Conservation (phyloP, 2,888 invertebrate genomes). For the Cheilosia variabilis region DNA sequence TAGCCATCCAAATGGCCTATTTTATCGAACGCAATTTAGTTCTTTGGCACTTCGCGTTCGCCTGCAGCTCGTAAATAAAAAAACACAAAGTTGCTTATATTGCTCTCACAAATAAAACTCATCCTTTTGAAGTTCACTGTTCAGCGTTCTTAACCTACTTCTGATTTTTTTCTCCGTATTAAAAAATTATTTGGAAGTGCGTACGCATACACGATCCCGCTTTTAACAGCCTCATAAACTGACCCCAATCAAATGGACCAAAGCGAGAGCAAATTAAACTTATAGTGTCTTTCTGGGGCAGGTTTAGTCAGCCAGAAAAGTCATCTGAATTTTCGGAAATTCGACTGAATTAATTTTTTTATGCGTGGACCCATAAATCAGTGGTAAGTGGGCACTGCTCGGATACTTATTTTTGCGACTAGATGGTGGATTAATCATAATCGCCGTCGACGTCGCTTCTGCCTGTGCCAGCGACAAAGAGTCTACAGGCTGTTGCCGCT, state of each 20-base stretch:
- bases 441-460: neutral
- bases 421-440: neutral
- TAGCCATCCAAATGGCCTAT: constrained; percentile 50
- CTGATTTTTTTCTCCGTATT: neutral
- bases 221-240: constrained; percentile 10
- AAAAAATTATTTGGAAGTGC: neutral
- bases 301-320: neutral
- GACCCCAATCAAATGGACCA: constrained; percentile 16
- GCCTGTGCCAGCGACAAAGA: constrained; percentile 17
- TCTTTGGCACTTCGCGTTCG: constrained; percentile 46
- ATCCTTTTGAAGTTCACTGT: constrained; percentile 65
- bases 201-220: neutral
- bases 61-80: constrained; percentile 21
- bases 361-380: neutral
- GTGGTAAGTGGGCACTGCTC: too few relatives aligned
- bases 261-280: neutral
- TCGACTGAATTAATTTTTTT: constrained; percentile 15
- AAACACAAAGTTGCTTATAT: neutral
- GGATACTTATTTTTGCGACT: constrained; percentile 1
- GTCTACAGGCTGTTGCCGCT: constrained; percentile 3
- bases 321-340: neutral
- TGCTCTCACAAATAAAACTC: constrained; percentile 17
- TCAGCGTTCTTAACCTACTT: constrained; percentile 57
- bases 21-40: constrained; percentile 50
- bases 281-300: neutral